These are phyloP conservation scores for Trypoxylon attenuatum DNA, from an alignment of 2,888 invertebrate genomes.

Conservation along the genomic window DNA sequence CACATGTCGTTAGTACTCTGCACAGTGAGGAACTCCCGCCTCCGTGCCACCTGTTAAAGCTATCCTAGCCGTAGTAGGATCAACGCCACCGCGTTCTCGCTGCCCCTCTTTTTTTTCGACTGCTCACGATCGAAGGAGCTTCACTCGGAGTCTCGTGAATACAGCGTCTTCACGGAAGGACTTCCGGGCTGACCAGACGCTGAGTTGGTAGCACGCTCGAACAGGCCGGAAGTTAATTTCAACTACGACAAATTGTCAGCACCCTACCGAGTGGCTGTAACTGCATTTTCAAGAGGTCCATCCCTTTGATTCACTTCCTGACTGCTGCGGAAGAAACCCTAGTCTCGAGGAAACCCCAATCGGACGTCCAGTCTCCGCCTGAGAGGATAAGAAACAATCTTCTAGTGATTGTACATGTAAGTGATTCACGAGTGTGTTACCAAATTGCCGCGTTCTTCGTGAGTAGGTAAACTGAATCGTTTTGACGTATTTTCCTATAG, in stretches of 20 bases:
- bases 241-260: background rate
- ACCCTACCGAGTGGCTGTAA: background rate
- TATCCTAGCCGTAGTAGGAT: slow-evolving; percentile 2
- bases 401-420: too few relatives aligned
- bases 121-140: background rate
- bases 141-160: background rate
- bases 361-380: too few relatives aligned
- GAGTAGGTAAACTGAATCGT: too few relatives aligned
- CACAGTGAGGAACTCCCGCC: slow-evolving; percentile 61
- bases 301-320: background rate
- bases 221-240: background rate
- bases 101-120: background rate
- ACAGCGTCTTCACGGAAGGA: background rate
- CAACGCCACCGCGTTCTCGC: background rate
- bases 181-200: background rate
- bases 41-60: slow-evolving; percentile 51
- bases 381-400: too few relatives aligned
- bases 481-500: too few relatives aligned
- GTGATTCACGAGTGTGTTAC: too few relatives aligned
- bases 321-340: too few relatives aligned
- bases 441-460: too few relatives aligned
- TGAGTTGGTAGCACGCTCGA: background rate
- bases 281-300: background rate
- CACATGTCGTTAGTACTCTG: slow-evolving; percentile 69
- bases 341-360: background rate